These are phyloP conservation scores for Octomys mimax DNA, from an alignment of 2,797 vertebrate species.

Conservation along the genomic window DNA sequence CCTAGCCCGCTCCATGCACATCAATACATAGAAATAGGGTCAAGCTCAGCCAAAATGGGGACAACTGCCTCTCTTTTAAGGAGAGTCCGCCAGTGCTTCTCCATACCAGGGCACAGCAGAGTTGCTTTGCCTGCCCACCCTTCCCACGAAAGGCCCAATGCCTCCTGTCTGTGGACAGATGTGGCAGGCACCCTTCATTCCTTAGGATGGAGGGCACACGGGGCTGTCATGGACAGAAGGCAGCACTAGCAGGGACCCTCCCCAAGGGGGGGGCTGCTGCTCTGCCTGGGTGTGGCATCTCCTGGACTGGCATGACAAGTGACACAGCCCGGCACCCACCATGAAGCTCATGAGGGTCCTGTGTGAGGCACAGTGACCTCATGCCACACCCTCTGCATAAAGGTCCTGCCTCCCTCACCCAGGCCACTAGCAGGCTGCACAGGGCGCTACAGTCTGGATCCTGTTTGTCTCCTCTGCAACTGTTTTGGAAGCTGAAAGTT, in stretches of 20 bases:
- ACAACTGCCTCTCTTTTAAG: too few relatives aligned
- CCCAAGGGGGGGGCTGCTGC: neutral
- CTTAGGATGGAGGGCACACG: neutral
- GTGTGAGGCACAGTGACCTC: neutral
- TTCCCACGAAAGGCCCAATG: neutral
- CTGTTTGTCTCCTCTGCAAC: neutral
- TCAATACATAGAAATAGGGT: too few relatives aligned
- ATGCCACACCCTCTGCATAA: neutral
- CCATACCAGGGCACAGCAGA: too few relatives aligned
- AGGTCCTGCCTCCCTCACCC: neutral
- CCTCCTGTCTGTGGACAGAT: neutral
- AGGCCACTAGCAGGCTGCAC: neutral
- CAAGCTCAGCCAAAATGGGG: too few relatives aligned
- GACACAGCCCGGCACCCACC: neutral
- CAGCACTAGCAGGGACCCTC: rapidly evolving
- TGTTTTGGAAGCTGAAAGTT: neutral
- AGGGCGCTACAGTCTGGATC: neutral
- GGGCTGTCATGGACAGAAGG: neutral
- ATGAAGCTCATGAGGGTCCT: neutral
- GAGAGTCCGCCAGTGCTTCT: too few relatives aligned
- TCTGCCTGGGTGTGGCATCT: neutral
- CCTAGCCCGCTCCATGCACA: too few relatives aligned
- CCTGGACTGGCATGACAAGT: neutral
- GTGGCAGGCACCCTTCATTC: neutral
- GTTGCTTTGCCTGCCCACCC: too few relatives aligned